Base-by-base conservation (phyloP, 2,888 invertebrate species). In the Maniola hyperantus region DNA sequence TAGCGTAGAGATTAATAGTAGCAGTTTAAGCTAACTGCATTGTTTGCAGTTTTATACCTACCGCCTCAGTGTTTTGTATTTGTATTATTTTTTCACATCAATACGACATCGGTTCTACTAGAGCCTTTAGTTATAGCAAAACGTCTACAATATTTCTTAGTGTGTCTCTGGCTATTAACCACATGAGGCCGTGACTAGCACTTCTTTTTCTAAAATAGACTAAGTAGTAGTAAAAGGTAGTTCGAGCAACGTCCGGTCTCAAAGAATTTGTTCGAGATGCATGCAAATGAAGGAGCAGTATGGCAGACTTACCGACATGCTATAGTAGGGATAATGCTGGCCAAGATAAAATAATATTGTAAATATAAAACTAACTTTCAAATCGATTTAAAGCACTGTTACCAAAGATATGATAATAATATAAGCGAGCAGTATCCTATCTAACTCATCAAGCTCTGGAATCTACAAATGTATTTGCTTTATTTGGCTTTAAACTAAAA, bases 251-350 rank as follows among this genome's bases (percentile, higher is more conserved):
- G 44, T 58, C 42, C 2, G 26, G 20, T 57, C 42, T 39, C 57
- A 58, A 42, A 58, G 44, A 42, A 58, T 58, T 58, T 44, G 26
- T 57, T 20, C 13, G 20, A 42, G 57, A 57, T 58, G 42, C 57
- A 58, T 58, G 57, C 42, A 42, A 39, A 55, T 55, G 55, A 42
- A 58, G 11, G 57, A 20, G 42, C 26, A 42, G 5, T 7, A 20
- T 13, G 20, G 42, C 34, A 34, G 7, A 34, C n/a, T 6, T 33
- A 53, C 20, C 20, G 6, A 26, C 42, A 44, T 20, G 13, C 42
- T 26, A 44, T 11, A 44, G 20, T 8, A 42, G 42, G 42, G 26
- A 33, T 55, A 18, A 15, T 6, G 39, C 55, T 55, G 39, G 34
- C 53, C 36, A 34, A 58, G 26, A 26, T 26, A 18, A 44, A 54